Conservation (phyloP, 2,113 vertebrate genomes). For the Ceyx melanurus region DNA sequence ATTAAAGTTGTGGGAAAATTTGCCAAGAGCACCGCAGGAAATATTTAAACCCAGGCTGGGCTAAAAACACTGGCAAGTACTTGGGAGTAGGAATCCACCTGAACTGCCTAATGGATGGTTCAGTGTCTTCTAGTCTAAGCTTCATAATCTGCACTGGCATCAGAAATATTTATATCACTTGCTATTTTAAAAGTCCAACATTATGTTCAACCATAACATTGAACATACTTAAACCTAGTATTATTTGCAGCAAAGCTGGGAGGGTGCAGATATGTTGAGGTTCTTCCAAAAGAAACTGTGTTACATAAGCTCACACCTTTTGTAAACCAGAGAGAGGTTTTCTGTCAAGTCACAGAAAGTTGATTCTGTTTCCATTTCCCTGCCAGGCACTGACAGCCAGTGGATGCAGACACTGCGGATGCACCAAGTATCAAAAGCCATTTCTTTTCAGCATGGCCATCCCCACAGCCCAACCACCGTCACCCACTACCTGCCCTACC, state of each 20-base stretch:
- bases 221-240: background rate
- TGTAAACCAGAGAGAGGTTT: background rate
- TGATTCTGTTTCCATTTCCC: constrained; percentile 6
- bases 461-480: constrained; percentile 79
- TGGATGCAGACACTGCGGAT: constrained; percentile 86
- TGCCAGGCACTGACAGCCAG: constrained; percentile 74
- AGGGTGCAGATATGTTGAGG: background rate
- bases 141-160: background rate
- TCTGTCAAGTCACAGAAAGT: background rate
- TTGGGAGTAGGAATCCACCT: background rate
- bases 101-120: background rate
- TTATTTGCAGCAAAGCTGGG: background rate
- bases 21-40: background rate
- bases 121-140: background rate
- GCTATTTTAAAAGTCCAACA: background rate
- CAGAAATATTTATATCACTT: background rate
- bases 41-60: background rate
- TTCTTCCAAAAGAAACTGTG: background rate
- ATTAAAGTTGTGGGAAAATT: background rate
- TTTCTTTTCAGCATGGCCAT: constrained; percentile 74
- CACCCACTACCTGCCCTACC: constrained; percentile 83
- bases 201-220: background rate
- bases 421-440: constrained; percentile 78
- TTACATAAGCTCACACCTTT: background rate
- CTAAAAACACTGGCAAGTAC: background rate